Percentiles rank a stretch among this genome's conserved stretches.
Evolutionary conservation across 2,113 vertebrate genomes (phyloP).

Genomic region (Dicrurus megarhynchus): DNA sequence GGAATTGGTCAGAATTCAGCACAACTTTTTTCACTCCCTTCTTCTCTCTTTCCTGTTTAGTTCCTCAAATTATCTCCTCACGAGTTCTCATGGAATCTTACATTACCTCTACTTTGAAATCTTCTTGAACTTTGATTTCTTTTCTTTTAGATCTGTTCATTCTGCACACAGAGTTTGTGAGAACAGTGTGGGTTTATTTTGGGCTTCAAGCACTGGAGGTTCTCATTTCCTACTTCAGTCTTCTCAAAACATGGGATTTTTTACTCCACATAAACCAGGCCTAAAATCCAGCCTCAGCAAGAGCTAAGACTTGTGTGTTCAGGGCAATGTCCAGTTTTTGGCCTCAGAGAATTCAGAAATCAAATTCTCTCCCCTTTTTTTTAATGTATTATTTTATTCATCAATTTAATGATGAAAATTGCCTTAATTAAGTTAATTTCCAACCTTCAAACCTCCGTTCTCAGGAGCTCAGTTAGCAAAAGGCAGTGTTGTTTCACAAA

Average conservation of each 20-base stretch:
- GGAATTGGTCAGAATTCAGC: neutral
- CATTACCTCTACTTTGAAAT: neutral
- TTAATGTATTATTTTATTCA: neutral
- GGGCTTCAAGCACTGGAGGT: neutral
- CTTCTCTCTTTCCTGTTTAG: neutral
- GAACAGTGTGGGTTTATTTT: neutral
- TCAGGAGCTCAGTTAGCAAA: neutral
- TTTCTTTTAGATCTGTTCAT: neutral
- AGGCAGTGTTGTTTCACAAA: neutral
- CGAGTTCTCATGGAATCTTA: neutral
- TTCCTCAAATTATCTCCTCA: neutral
- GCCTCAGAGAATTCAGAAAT: neutral
- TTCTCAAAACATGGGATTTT: neutral
- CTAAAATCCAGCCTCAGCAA: neutral
- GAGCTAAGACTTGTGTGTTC: neutral
- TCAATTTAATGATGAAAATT: neutral
- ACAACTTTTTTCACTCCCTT: fast-evolving
- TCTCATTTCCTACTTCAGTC: neutral
- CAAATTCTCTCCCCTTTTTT: neutral
- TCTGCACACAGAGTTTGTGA: neutral
- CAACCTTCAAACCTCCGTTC: neutral
- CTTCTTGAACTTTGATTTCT: no score
- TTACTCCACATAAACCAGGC: neutral
- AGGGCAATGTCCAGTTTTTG: neutral
- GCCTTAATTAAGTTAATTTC: neutral